phyloP scores from a whole-genome alignment of 2,113 vertebrate genomes.

The Catharus minimus region DNA sequence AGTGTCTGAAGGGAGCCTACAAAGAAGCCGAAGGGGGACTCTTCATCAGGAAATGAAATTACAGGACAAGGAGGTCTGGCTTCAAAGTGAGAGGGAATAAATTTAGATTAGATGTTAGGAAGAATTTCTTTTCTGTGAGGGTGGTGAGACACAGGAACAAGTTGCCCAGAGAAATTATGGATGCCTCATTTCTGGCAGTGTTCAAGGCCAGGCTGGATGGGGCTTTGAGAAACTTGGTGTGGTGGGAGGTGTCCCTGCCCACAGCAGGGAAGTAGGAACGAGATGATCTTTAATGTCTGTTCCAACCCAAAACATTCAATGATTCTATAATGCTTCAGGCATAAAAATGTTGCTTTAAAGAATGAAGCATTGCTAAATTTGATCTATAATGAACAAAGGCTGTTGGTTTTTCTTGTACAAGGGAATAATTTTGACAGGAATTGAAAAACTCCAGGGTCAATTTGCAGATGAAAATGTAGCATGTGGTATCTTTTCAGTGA shows the following conservation, averaged over 20 bases:
- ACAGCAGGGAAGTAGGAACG: fast-evolving
- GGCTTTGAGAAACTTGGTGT: neutral
- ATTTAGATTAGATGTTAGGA: neutral
- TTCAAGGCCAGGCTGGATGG: neutral
- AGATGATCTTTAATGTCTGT: neutral
- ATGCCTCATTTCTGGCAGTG: too few species aligned
- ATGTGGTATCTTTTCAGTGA: neutral
- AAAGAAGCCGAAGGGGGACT: neutral
- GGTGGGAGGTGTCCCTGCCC: neutral
- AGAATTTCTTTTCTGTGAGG: neutral
- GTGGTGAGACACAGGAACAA: neutral
- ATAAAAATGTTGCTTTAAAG: neutral
- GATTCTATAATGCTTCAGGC: neutral
- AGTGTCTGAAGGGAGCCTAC: neutral
- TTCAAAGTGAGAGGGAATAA: neutral
- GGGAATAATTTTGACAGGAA: neutral
- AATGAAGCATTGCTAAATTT: neutral
- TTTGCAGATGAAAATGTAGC: neutral
- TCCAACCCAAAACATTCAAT: neutral
- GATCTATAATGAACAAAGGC: neutral
- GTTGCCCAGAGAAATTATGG: neutral
- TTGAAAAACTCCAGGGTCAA: neutral
- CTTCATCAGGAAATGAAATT: neutral
- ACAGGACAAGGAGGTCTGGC: neutral
- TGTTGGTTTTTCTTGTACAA: neutral